These are phyloP conservation scores for Augochlorella aurata DNA, from an alignment of 2,888 invertebrate species.

Conservation along the genomic window DNA sequence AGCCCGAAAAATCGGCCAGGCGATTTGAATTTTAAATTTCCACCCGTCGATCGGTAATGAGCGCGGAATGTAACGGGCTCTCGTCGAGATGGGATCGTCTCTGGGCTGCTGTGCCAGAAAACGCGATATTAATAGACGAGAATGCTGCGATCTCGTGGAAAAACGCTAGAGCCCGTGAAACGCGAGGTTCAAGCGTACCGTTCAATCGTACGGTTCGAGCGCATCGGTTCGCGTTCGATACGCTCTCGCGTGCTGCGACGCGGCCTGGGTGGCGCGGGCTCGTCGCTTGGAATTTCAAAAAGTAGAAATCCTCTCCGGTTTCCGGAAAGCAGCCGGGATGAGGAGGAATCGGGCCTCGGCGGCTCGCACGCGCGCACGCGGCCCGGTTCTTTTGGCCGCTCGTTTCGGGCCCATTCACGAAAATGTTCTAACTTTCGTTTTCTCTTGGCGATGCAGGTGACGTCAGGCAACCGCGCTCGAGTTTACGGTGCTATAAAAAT, in stretches of 20 bases:
- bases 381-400: background rate
- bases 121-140: constrained; percentile 16
- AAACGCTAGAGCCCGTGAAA: too few species aligned
- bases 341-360: background rate
- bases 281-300: constrained; percentile 13
- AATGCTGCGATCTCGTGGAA: too few species aligned
- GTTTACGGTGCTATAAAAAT: constrained; percentile 55
- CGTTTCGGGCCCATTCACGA: constrained; percentile 45
- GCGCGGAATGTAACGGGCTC: constrained; percentile 78
- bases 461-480: constrained; percentile 39
- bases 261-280: background rate
- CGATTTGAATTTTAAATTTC: constrained; percentile 77
- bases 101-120: constrained; percentile 65
- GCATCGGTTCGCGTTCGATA: background rate
- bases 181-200: too few species aligned
- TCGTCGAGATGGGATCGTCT: constrained; percentile 29
- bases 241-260: background rate
- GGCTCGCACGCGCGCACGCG: background rate
- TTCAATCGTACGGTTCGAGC: too few species aligned
- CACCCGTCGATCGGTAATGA: constrained; percentile 70
- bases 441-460: constrained; percentile 40
- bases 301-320: constrained; percentile 19
- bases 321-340: background rate
- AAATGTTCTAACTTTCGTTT: constrained; percentile 54
- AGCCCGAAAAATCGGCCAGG: constrained; percentile 63